Evolutionary conservation across 2,113 vertebrate species (phyloP), one percentile per base, ranked within the genome.

Genomic region (Corydoras sp.): DNA sequence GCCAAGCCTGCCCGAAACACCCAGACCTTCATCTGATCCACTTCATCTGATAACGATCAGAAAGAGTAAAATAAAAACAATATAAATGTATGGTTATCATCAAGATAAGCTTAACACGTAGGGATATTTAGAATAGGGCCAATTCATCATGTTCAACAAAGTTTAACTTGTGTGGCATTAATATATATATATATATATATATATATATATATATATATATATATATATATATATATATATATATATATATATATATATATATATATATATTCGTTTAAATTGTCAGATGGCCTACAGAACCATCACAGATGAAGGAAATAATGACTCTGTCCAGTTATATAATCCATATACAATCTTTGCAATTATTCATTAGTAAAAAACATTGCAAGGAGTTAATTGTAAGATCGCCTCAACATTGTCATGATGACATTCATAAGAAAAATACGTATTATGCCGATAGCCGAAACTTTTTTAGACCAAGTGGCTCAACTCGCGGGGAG

Each of bases 1-100:
- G 18, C 32, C 75, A 76, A 76, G 65, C 76, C 86, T 69, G 81
- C 71, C 68, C 68, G 76, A 67, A 77, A 71, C 58, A 65, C 60
- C 35, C 67, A 62, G 29, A 68, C 62, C 69, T 78, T 73, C 69
- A 67, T 79, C 77, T 65, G 65, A 65, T 54, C 72, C 69, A 63
- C 75, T 75, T 65, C 62, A 65, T 55, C 31, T 30, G 32, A 65
- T 69, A 10, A 58, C 53, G 61, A 66, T 65, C 55, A 60, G 3
- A 50, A 43, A 24, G 62, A 58, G 48, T 10, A 35, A 14, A 43
- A 14, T 12, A 35, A 14, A 56, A 11, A 51, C 43, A 15, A 68
- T 68, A 68, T 68, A 68, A 62, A 68, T 74, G 58, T 62, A n/a
- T 35, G 56, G 10, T 58, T 49, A 73, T 73, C 53, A 73, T 66